phyloP scores from a whole-genome alignment of 1,140 invertebrate genomes.

The Cherax quadricarinatus region DNA sequence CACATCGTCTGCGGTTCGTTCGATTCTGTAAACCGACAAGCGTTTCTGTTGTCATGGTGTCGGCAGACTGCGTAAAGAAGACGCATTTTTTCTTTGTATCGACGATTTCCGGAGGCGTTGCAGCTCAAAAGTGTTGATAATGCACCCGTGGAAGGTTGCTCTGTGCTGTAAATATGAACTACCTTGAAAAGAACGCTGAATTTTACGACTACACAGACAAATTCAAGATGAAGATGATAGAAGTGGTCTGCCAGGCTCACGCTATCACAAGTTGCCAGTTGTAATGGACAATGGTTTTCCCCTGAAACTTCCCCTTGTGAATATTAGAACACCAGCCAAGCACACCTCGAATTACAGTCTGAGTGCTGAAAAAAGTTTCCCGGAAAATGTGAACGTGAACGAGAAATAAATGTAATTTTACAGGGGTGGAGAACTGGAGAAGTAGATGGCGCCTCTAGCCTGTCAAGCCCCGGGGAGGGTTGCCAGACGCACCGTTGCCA shows the following conservation, averaged over 20 bases:
- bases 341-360: neutral
- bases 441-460: slow-evolving; percentile 7
- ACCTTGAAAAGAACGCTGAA: neutral
- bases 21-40: slow-evolving; percentile 14
- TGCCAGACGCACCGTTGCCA: neutral
- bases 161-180: neutral
- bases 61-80: neutral
- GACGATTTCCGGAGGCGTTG: neutral
- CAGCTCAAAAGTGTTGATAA: neutral
- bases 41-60: slow-evolving; percentile 19
- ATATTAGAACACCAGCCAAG: neutral
- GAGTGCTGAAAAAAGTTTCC: neutral
- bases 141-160: neutral
- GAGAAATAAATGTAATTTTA: neutral
- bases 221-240: slow-evolving; percentile 15
- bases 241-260: slow-evolving; percentile 12
- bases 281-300: neutral
- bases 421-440: neutral
- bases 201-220: neutral
- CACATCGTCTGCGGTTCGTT: slow-evolving; percentile 4
- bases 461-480: neutral
- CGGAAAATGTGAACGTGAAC: neutral
- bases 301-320: neutral
- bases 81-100: neutral
- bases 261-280: neutral